phyloP scores from a whole-genome alignment of 2,888 invertebrate genomes.

The Agrilus cyanescens region DNA sequence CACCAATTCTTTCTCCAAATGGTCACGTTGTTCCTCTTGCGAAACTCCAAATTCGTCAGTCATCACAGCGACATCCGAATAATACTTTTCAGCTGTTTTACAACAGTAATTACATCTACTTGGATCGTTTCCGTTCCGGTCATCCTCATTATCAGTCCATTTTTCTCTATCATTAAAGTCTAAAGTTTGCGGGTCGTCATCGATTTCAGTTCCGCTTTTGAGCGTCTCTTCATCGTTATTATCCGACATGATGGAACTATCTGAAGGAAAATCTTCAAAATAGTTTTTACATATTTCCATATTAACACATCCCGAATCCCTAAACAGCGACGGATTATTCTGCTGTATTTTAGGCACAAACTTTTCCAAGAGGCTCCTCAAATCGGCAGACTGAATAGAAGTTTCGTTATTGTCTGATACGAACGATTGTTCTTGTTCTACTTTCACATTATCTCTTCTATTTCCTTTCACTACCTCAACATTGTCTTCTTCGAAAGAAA shows the following conservation, averaged over 20 bases:
- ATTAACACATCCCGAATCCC: no score
- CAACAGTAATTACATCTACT: not conserved
- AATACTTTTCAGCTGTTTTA: conserved; percentile 6
- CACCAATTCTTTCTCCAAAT: conserved; percentile 37
- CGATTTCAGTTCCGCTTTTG: not conserved
- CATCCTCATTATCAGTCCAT: conserved; percentile 8
- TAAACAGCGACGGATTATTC: no score
- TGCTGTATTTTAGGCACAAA: no score
- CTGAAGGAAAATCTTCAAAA: not conserved
- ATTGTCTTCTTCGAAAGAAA: no score
- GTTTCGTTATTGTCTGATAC: no score
- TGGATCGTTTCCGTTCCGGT: not conserved
- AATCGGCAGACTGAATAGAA: no score
- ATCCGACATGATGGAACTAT: conserved; percentile 16
- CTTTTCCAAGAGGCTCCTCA: no score
- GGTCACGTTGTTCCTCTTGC: conserved; percentile 10
- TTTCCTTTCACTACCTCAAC: no score
- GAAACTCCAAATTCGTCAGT: no score
- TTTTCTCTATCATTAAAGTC: conserved; percentile 13
- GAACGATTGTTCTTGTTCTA: no score
- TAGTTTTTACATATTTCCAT: no score
- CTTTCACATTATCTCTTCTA: no score
- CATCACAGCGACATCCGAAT: not conserved
- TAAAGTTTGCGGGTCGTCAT: not conserved
- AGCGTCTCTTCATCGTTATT: conserved; percentile 9